Base-by-base conservation (phyloP, 2,113 vertebrate species). In the Actenoides hombroni region DNA sequence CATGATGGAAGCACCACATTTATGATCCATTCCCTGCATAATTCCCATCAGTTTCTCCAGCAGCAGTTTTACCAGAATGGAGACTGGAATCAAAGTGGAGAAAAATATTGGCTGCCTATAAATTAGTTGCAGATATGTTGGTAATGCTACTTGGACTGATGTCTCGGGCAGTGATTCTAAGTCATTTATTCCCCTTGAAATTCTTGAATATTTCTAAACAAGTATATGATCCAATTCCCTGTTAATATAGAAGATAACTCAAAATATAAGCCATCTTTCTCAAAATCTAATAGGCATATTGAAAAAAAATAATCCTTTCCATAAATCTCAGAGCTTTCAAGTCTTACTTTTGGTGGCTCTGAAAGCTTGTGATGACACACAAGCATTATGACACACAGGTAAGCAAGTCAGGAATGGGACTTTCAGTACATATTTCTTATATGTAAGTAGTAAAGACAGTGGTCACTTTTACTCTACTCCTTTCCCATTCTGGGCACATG, bases 371-470 rank as follows among this genome's bases (percentile, higher is more conserved):
- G 33, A 35, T 44, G 35, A 37, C 25, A 75, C 11, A 39, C 0
- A 3, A 54, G 2, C 11, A 13, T 11, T 65, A 7, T 10, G 8
- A 25, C 20, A 44, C 17, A 48, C 6, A 54, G 28, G 21, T 12
- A 1, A 90, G 44, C 24, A 69, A 60, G 8, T 37, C 35, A 61
- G 13, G 19, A 86, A 5, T 35, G 18, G 5, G 15, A 51, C 20
- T 42, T 88, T 23, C 26, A 28, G 12, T 28, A 10, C 3, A 46
- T 5, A 6, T 69, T 65, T 48, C 40, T 39, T 88, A 3, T 13
- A 61, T 0, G 18, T 19, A 21, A 3, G 6, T 20, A 65, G 25
- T 1, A 2, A 75, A 77, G 11, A 3, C 31, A 12, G 12, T 4
- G 3, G 9, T 14, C 33, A 26, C 20, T 53, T 61, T 61, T 78